A percentile compares a stretch with the other conserved stretches of the same genome.
Conservation (phyloP, 2,888 invertebrate genomes). For the Thalpophila matura region DNA sequence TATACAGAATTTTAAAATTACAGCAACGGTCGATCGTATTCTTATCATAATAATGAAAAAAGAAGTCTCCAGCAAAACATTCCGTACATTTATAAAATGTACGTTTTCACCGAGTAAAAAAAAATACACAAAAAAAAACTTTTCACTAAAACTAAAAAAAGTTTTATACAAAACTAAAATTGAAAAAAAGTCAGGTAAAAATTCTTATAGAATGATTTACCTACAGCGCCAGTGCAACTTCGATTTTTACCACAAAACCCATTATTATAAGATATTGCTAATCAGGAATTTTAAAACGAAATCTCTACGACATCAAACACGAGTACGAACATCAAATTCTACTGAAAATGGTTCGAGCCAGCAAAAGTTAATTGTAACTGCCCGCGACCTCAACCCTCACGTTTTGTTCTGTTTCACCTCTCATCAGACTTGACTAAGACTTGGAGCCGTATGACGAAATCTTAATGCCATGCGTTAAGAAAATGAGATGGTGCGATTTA, state of each 20-base stretch:
- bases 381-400: not conserved
- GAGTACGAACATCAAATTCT: conserved; percentile 68
- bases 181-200: conserved; percentile 19
- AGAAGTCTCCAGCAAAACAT: conserved; percentile 32
- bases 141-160: not conserved
- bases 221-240: conserved; percentile 1
- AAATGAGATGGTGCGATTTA: too few species aligned
- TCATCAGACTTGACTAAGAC: too few species aligned
- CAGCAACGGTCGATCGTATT: conserved; percentile 12
- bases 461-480: too few species aligned
- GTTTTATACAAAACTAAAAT: too few species aligned
- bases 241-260: conserved; percentile 76
- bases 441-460: too few species aligned
- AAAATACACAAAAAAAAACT: not conserved
- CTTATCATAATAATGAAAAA: not conserved
- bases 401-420: too few species aligned
- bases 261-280: conserved; percentile 79
- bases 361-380: conserved; percentile 45
- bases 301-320: conserved; percentile 65
- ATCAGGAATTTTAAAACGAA: conserved; percentile 62
- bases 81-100: conserved; percentile 55
- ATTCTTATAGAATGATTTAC: conserved; percentile 43
- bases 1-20: conserved; percentile 45
- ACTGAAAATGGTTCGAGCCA: conserved; percentile 63
- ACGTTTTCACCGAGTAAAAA: conserved; percentile 37